phyloP scores from a whole-genome alignment of 2,113 vertebrate genomes.

The Prunella fulvescens region DNA sequence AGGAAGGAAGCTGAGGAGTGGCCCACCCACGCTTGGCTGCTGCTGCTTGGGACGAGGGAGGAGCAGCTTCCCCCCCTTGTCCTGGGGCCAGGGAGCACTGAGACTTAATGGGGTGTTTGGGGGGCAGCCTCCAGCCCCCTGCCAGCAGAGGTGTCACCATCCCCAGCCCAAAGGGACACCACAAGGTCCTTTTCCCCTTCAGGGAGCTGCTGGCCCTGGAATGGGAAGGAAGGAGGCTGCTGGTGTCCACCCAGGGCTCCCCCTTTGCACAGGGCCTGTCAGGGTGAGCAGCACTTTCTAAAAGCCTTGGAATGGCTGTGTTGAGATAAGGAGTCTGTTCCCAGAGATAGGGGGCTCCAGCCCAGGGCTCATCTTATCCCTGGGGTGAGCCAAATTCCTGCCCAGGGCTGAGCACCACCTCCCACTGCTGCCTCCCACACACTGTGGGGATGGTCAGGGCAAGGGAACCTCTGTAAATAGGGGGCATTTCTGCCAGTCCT shows the following conservation, averaged over 20 bases:
- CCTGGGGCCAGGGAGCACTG: background rate
- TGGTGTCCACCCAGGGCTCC: background rate
- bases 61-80: background rate
- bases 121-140: background rate
- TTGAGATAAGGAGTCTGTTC: slow-evolving; percentile 13
- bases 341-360: background rate
- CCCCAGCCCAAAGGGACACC: background rate
- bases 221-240: background rate
- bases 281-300: accelerated
- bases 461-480: background rate
- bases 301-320: background rate
- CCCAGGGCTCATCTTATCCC: background rate
- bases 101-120: background rate
- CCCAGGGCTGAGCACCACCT: background rate
- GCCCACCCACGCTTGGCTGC: accelerated
- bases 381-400: background rate
- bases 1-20: background rate
- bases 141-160: background rate
- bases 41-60: background rate
- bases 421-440: background rate
- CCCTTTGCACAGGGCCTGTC: background rate
- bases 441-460: accelerated
- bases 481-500: background rate
- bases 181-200: background rate
- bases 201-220: background rate